phyloP scores from a whole-genome alignment of 2,113 vertebrate genomes.

The Sisor rabdophorus region DNA sequence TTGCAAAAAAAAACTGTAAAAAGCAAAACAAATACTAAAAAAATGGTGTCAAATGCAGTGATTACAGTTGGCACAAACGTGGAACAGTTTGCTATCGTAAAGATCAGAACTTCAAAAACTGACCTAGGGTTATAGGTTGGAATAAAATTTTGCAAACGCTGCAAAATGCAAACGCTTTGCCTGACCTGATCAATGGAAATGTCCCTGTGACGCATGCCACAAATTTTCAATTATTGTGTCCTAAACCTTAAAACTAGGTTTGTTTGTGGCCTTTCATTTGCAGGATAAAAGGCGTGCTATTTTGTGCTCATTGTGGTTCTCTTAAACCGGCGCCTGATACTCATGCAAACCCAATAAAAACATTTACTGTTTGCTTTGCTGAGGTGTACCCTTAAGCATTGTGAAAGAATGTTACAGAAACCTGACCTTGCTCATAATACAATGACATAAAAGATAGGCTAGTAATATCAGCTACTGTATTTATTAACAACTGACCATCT shows the following conservation, averaged over 20 bases:
- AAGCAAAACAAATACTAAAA: not conserved
- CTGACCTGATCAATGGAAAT: conserved; percentile 61
- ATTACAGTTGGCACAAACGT: conserved; percentile 22
- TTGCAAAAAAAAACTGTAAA: conserved; percentile 16
- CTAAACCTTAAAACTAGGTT: conserved; percentile 50
- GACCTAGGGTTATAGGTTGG: conserved; percentile 63
- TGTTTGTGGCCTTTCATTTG: not conserved
- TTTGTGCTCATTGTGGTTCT: not conserved
- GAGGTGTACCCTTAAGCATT: not conserved
- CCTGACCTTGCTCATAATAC: conserved; percentile 16
- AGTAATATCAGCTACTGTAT: conserved; percentile 4
- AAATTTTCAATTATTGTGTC: conserved; percentile 52
- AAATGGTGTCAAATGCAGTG: conserved; percentile 32
- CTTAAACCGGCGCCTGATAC: conserved; percentile 14
- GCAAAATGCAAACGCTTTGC: conserved; percentile 58
- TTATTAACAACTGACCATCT: conserved; percentile 22
- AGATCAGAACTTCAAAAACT: conserved; percentile 64
- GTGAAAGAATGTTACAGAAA: conserved; percentile 14
- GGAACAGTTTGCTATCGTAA: conserved; percentile 66
- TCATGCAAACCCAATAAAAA: conserved; percentile 12
- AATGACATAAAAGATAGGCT: not conserved
- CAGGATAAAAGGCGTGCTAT: not conserved
- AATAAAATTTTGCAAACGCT: conserved; percentile 66
- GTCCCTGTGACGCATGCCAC: conserved; percentile 64
- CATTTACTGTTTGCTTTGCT: not conserved